Percentiles rank a stretch among this genome's conserved stretches.
Evolutionary conservation across 2,113 vertebrate species (phyloP).

Genomic region (Australoheros scitulus): DNA sequence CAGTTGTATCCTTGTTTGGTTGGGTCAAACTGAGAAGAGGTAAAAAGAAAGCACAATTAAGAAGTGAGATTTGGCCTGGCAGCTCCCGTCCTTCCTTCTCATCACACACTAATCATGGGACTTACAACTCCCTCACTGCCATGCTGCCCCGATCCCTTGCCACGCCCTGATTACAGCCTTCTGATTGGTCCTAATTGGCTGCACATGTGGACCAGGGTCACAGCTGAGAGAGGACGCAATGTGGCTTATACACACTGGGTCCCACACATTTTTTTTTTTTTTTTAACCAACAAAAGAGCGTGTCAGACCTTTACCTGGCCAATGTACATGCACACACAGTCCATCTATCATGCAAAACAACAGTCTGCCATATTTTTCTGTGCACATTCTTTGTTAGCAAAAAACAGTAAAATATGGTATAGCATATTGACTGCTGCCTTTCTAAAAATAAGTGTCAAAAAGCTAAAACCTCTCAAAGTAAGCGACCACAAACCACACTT

Average conservation of each 20-base stretch:
- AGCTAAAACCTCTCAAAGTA: constrained; percentile 33
- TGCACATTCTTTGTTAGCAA: not conserved
- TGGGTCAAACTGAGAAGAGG: constrained; percentile 35
- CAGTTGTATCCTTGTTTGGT: not conserved
- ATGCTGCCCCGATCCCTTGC: constrained; percentile 45
- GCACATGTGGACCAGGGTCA: constrained; percentile 75
- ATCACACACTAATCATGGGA: constrained; percentile 73
- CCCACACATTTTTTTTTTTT: not conserved
- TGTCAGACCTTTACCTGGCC: not conserved
- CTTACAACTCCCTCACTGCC: constrained; percentile 48
- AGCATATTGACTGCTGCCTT: constrained; percentile 26
- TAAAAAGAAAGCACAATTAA: constrained; percentile 23
- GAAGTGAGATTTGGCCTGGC: constrained; percentile 28
- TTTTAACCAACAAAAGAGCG: not conserved
- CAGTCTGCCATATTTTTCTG: not conserved
- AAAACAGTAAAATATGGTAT: not conserved
- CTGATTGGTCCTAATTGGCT: constrained; percentile 80
- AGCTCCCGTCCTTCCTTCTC: constrained; percentile 51
- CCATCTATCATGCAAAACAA: not conserved
- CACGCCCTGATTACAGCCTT: constrained; percentile 74
- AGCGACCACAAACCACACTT: constrained; percentile 55
- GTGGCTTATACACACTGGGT: constrained; percentile 7
- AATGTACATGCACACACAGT: not conserved
- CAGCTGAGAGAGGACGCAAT: constrained; percentile 36
- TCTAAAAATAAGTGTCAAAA: constrained; percentile 70